These are phyloP conservation scores for Brachionus rubens DNA, from an alignment of 1,140 invertebrate genomes.

Conservation along the genomic window DNA sequence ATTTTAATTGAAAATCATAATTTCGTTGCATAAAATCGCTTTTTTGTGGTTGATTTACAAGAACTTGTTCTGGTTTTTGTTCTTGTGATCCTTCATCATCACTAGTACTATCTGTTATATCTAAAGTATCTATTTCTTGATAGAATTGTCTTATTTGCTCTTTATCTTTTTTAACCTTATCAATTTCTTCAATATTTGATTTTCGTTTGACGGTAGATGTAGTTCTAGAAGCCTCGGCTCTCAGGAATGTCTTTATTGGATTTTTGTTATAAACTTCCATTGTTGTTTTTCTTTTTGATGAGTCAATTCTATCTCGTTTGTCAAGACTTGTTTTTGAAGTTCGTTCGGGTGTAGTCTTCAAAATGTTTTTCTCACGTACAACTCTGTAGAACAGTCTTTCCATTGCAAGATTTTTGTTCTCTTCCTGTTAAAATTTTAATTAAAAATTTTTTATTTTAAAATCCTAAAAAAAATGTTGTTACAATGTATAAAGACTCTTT, in stretches of 20 bases:
- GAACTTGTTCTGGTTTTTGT: background rate
- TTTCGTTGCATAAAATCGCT: slow-evolving; percentile 11
- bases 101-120: background rate
- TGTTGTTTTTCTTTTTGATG: background rate
- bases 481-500: background rate
- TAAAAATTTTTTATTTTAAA: background rate
- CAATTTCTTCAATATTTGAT: background rate
- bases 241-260: background rate
- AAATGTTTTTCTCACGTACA: background rate
- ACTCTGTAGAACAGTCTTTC: slow-evolving; percentile 1
- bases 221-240: background rate
- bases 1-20: slow-evolving; percentile 24
- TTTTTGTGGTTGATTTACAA: background rate
- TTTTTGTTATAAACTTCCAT: background rate
- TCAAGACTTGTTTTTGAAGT: slow-evolving; percentile 24
- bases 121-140: background rate
- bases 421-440: background rate
- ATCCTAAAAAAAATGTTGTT: background rate
- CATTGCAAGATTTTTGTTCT: background rate
- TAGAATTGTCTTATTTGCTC: background rate
- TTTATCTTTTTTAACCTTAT: slow-evolving; percentile 1
- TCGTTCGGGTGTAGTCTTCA: background rate
- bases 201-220: background rate
- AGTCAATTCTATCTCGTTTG: slow-evolving; percentile 19
- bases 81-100: background rate